These are phyloP conservation scores for Picus viridis DNA, from an alignment of 2,797 vertebrate genomes.

Conservation along the genomic window DNA sequence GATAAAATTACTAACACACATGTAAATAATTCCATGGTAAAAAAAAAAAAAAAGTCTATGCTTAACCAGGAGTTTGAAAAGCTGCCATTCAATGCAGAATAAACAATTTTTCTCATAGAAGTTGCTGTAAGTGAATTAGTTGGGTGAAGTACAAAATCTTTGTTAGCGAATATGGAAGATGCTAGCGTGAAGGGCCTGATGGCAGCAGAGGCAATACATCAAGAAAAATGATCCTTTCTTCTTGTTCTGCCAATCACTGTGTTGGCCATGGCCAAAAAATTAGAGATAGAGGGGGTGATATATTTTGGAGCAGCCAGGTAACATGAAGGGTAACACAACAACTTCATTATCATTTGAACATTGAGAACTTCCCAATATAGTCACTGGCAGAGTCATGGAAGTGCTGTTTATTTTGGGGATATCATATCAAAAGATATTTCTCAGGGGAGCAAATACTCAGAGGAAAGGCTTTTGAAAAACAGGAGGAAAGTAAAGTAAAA, in stretches of 20 bases:
- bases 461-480: neutral
- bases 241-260: neutral
- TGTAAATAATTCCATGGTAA: neutral
- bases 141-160: neutral
- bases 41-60: neutral
- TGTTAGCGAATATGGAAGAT: neutral
- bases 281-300: neutral
- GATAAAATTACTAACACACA: neutral
- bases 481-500: neutral
- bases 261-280: neutral
- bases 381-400: neutral
- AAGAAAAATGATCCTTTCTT: neutral
- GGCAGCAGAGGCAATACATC: neutral
- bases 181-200: neutral
- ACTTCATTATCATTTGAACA: neutral
- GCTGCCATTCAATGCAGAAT: neutral
- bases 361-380: neutral
- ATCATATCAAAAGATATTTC: neutral
- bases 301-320: neutral
- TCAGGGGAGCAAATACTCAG: neutral
- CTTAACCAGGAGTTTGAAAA: slow-evolving; percentile 16
- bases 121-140: neutral
- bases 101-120: neutral
- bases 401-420: neutral
- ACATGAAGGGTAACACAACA: neutral